phyloP scores from a whole-genome alignment of 2,113 vertebrate species.

The Willisornis vidua region DNA sequence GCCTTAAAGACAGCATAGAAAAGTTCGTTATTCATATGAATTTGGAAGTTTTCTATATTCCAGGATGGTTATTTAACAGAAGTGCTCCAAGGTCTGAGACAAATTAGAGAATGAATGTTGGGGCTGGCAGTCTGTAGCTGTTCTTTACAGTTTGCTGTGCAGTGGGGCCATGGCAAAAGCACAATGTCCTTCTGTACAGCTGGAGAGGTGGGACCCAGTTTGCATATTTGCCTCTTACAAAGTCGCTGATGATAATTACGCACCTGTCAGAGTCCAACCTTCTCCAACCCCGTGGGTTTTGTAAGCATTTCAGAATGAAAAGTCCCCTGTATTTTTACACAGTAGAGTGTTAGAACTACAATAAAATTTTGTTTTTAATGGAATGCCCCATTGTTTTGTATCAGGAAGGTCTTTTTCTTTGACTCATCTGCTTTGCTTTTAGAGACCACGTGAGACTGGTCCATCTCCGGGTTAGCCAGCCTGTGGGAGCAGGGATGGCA shows the following conservation, averaged over 20 bases:
- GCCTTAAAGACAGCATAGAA: conserved; percentile 63
- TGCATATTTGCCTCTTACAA: not conserved
- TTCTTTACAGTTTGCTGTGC: not conserved
- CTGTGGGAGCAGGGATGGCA: not conserved
- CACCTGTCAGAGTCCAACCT: not conserved
- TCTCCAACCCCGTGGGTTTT: conserved; percentile 15
- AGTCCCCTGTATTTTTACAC: conserved; percentile 51
- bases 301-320: conserved; percentile 7
- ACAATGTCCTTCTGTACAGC: not conserved
- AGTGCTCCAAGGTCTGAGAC: not conserved
- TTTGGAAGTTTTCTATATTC: conserved; percentile 26
- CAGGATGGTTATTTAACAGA: conserved; percentile 20
- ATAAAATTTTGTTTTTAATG: conserved; percentile 27
- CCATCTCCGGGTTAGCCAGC: not conserved
- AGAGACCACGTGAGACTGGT: fast-evolving
- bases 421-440: not conserved
- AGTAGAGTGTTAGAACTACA: not conserved
- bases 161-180: not conserved
- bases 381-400: not conserved
- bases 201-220: not conserved
- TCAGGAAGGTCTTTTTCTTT: not conserved
- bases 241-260: not conserved
- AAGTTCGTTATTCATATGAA: not conserved
- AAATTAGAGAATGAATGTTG: not conserved
- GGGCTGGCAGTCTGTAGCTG: not conserved